A percentile compares a stretch with the other conserved stretches of the same genome.
Evolutionary conservation across 2,888 invertebrate species (phyloP).

Genomic region (Yponomeuta sedellus): DNA sequence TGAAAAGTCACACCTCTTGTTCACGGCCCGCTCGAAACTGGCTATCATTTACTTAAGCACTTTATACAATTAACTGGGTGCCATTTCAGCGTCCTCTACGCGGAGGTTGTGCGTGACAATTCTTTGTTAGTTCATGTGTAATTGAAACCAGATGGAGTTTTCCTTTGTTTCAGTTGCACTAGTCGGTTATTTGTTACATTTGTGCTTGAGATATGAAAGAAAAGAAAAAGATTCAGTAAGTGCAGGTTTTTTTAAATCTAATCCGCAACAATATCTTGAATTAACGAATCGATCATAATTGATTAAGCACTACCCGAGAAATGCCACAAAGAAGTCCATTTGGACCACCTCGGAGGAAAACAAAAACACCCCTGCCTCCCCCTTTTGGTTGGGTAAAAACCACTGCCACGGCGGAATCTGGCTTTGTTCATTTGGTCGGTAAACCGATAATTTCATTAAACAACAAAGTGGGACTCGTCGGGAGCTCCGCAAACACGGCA

Average conservation of each 20-base stretch:
- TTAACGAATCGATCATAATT: conserved; percentile 75
- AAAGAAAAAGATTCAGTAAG: neutral
- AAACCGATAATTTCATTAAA: conserved; percentile 77
- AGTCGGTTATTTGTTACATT: too few species aligned
- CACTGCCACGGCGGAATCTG: conserved; percentile 64
- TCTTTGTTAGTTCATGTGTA: conserved; percentile 54
- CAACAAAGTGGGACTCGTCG: conserved; percentile 72
- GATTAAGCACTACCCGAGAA: conserved; percentile 66
- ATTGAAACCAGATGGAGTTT: conserved; percentile 35
- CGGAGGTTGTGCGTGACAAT: conserved; percentile 51
- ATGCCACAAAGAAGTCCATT: conserved; percentile 64
- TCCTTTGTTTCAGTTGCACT: too few species aligned
- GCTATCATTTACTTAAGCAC: conserved; percentile 74
- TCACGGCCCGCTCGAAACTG: conserved; percentile 56
- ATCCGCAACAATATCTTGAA: conserved; percentile 52
- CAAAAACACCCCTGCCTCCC: conserved; percentile 53
- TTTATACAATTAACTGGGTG: conserved; percentile 72
- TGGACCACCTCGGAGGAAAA: conserved; percentile 56
- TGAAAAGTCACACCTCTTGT: conserved; percentile 75
- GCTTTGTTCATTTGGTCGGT: conserved; percentile 76
- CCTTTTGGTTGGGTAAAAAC: conserved; percentile 63
- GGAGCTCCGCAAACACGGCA: conserved; percentile 68
- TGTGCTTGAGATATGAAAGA: neutral
- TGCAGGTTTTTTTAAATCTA: conserved; percentile 7
- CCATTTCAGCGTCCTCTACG: conserved; percentile 45